Conservation (phyloP, 1,140 invertebrate genomes). For the Piezodorus guildinii region DNA sequence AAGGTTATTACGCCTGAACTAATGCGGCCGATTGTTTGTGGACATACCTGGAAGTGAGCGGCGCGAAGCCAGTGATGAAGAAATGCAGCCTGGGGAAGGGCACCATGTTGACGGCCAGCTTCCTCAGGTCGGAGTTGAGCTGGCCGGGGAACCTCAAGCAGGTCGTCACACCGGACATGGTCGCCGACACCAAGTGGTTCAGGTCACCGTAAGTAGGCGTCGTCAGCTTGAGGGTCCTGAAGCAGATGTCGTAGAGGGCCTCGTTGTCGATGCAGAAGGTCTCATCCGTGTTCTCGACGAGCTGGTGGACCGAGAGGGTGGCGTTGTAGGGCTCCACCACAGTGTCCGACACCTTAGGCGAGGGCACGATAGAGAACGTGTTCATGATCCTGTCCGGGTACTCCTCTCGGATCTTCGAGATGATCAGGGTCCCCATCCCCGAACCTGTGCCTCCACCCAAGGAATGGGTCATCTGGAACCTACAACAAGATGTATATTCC, state of each 20-base stretch:
- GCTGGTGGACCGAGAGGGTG: constrained; percentile 44
- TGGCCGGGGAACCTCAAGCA: constrained; percentile 56
- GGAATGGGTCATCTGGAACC: constrained; percentile 45
- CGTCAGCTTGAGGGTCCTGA: constrained; percentile 39
- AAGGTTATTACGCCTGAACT: no score
- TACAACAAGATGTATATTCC: no score
- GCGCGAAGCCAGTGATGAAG: constrained; percentile 57
- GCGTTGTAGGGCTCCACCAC: constrained; percentile 49
- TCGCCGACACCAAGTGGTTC: constrained; percentile 44
- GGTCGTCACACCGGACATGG: constrained; percentile 66
- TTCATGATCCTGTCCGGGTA: constrained; percentile 51
- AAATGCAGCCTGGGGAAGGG: constrained; percentile 55
- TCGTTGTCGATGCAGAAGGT: constrained; percentile 47
- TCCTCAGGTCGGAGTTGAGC: constrained; percentile 52
- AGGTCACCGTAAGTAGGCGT: constrained; percentile 41
- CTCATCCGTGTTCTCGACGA: constrained; percentile 45
- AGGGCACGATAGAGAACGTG: constrained; percentile 49
- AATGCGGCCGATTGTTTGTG: no score
- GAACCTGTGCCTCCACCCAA: constrained; percentile 50
- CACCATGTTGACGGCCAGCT: constrained; percentile 57
- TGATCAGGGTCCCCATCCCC: constrained; percentile 45
- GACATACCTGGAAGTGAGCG: constrained; percentile 39
- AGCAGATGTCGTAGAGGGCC: constrained; percentile 44
- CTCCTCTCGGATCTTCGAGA: constrained; percentile 41
- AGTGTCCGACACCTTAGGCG: constrained; percentile 46